Percentiles rank a stretch among this genome's conserved stretches.
phyloP scores from a whole-genome alignment of 2,888 invertebrate species.

The Linyphia triangularis region DNA sequence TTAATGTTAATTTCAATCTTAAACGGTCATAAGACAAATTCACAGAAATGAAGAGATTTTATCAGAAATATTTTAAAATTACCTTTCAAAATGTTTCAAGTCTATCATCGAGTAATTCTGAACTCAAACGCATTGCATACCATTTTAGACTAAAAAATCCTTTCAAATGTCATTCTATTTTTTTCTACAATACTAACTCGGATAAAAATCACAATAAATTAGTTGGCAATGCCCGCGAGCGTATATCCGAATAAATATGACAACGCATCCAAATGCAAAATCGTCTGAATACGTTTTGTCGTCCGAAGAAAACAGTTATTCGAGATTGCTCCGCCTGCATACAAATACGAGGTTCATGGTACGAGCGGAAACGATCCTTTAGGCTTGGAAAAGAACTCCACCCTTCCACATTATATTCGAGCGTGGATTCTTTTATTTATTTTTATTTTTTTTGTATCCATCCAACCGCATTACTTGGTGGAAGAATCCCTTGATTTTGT shows the following conservation, averaged over 20 bases:
- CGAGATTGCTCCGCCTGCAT: slow-evolving; percentile 2
- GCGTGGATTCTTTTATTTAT: neutral
- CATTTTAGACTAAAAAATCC: too few species aligned
- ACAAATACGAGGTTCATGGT: slow-evolving; percentile 38
- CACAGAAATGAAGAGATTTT: too few species aligned
- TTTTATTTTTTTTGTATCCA: neutral
- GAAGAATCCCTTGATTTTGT: slow-evolving; percentile 22
- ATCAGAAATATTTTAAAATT: too few species aligned
- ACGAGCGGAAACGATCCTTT: slow-evolving; percentile 25
- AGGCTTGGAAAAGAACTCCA: neutral
- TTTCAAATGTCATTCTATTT: too few species aligned
- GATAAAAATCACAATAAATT: neutral
- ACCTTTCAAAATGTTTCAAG: too few species aligned
- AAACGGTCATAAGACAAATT: too few species aligned
- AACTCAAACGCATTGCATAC: too few species aligned
- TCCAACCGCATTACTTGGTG: neutral
- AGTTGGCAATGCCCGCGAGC: neutral
- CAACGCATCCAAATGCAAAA: neutral
- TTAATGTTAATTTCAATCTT: too few species aligned
- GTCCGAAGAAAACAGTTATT: slow-evolving; percentile 19
- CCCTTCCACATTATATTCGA: slow-evolving; percentile 16
- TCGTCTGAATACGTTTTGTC: neutral
- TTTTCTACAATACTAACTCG: too few species aligned
- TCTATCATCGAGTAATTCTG: too few species aligned
- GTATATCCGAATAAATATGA: neutral